Conservation (phyloP, 2,888 invertebrate genomes). For the Mechanitis messenoides region DNA sequence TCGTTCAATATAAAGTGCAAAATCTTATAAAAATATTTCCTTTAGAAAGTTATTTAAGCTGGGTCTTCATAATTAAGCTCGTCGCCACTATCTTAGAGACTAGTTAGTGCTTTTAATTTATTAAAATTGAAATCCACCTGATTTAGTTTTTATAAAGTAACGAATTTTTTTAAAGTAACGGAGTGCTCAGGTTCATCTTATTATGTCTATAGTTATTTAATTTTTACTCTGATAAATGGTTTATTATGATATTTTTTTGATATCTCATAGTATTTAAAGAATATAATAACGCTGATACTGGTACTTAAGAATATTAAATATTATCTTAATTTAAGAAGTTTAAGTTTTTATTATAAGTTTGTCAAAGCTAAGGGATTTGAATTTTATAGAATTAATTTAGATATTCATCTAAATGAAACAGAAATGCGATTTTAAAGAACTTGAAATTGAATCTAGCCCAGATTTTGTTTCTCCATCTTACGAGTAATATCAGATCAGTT, state of each 20-base stretch:
- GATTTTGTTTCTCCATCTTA: neutral
- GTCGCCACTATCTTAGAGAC: neutral
- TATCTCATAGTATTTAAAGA: no score
- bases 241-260: no score
- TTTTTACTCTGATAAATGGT: neutral
- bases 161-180: conserved; percentile 15
- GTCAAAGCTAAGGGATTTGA: no score
- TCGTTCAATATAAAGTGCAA: no score
- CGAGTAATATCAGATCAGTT: neutral
- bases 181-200: neutral
- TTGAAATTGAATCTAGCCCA: no score
- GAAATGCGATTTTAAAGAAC: conserved; percentile 11
- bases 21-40: neutral
- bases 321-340: no score
- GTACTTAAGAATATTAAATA: no score
- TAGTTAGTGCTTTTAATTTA: conserved; percentile 15
- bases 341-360: no score
- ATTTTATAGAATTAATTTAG: no score
- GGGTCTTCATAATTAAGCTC: neutral
- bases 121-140: conserved; percentile 22
- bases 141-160: conserved; percentile 4
- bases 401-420: no score
- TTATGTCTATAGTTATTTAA: neutral
- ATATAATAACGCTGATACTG: no score
- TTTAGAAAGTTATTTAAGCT: neutral